phyloP scores from a whole-genome alignment of 2,113 vertebrate species.

The Vidua macroura region DNA sequence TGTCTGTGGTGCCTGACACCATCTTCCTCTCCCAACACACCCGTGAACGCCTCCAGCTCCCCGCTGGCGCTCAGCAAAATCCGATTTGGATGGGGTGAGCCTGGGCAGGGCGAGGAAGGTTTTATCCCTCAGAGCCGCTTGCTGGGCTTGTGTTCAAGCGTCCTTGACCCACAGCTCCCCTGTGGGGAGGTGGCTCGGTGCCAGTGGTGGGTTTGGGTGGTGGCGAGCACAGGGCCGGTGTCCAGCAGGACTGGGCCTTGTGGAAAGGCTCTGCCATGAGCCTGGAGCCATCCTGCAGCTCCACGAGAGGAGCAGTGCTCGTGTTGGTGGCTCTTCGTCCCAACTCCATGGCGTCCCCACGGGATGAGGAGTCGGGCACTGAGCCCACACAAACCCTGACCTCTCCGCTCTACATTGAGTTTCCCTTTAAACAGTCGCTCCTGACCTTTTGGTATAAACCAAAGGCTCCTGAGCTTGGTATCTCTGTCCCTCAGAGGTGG shows the following conservation, averaged over 20 bases:
- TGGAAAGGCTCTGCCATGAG: background rate
- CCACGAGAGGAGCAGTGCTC: accelerated
- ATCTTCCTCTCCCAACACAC: background rate
- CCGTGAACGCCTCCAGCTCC: background rate
- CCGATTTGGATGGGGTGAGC: background rate
- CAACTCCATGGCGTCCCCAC: accelerated
- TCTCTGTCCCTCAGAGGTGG: background rate
- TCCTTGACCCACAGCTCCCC: background rate
- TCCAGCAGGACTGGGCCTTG: background rate
- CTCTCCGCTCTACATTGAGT: accelerated
- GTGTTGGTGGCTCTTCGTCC: accelerated
- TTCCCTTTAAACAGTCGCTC: accelerated
- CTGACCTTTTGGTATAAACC: background rate
- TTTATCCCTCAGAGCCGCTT: background rate
- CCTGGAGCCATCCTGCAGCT: background rate
- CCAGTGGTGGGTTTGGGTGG: background rate
- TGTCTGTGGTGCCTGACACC: background rate
- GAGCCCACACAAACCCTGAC: accelerated
- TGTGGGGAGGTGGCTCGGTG: background rate
- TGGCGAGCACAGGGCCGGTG: accelerated
- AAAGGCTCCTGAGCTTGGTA: background rate
- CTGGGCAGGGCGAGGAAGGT: accelerated
- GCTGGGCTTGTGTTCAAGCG: background rate
- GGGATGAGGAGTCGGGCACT: accelerated
- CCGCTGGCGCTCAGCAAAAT: accelerated